Percentiles rank a stretch among this genome's conserved stretches.
Conservation (phyloP, 30 jellyfish, hydroid and myxozoan genomes). For the Morbakka virulenta region DNA sequence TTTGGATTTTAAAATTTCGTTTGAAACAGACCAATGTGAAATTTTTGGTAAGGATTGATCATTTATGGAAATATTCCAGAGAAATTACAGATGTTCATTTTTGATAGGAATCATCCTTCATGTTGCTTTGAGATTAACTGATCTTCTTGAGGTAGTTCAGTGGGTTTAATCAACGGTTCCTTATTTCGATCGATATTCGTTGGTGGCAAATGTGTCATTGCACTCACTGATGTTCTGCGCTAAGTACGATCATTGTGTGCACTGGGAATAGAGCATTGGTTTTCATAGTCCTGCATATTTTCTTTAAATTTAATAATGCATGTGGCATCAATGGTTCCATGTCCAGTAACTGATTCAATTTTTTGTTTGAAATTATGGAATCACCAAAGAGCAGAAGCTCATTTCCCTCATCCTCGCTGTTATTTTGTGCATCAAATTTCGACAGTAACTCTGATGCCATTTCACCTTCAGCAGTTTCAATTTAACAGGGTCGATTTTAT, state of each 20-base stretch:
- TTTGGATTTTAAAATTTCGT: background rate
- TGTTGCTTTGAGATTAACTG: background rate
- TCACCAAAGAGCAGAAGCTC: no score
- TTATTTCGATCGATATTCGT: background rate
- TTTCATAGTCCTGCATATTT: background rate
- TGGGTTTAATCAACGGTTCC: background rate
- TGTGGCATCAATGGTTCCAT: slow-evolving; percentile 27
- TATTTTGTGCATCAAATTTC: no score
- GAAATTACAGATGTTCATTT: no score
- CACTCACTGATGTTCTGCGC: background rate
- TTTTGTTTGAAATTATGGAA: no score
- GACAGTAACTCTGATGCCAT: no score
- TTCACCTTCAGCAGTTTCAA: no score
- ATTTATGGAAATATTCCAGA: no score
- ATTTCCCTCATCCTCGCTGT: no score
- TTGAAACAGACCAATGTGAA: background rate
- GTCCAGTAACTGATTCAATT: slow-evolving; percentile 22
- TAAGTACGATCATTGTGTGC: background rate
- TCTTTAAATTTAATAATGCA: slow-evolving; percentile 5
- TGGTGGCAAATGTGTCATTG: background rate
- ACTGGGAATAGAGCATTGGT: background rate
- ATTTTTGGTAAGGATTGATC: background rate
- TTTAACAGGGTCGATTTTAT: no score
- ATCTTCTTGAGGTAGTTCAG: background rate
- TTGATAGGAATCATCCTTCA: background rate